phyloP scores from a whole-genome alignment of 2,113 vertebrate genomes.

The Misgurnus mizolepis region DNA sequence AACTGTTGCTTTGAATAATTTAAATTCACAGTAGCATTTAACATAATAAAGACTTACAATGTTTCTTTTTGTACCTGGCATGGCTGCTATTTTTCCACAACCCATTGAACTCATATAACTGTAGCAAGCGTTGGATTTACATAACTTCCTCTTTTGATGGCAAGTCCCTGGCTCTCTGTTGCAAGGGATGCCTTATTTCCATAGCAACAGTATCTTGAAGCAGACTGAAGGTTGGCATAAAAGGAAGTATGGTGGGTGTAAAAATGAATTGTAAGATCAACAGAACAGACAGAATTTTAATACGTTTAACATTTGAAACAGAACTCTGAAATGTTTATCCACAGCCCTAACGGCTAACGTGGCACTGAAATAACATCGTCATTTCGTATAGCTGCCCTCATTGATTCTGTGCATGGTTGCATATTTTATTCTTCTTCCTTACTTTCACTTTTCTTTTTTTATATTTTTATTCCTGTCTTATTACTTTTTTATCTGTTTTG shows the following conservation, averaged over 20 bases:
- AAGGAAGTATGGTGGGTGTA: conserved; percentile 6
- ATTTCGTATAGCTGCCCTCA: neutral
- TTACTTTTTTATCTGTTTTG: conserved; percentile 17
- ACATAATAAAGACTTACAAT: neutral
- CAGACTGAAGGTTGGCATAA: conserved; percentile 7
- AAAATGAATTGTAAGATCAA: neutral
- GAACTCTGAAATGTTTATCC: neutral
- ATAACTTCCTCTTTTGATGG: neutral
- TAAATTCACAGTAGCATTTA: neutral
- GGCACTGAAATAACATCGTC: neutral
- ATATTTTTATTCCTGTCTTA: conserved; percentile 4
- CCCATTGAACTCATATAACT: too few species aligned
- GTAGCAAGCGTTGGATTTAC: neutral
- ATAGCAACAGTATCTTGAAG: conserved; percentile 32
- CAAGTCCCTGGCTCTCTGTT: neutral
- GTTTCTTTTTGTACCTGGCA: neutral
- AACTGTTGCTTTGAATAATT: conserved; percentile 2
- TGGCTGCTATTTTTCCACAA: neutral
- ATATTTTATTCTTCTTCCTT: neutral
- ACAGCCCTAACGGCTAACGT: conserved; percentile 10
- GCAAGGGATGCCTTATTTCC: conserved; percentile 24
- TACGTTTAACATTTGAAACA: neutral
- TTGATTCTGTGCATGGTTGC: neutral
- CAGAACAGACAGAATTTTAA: neutral
- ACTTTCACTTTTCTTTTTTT: conserved; percentile 5